phyloP scores from a whole-genome alignment of 2,797 vertebrate species.

The Myripristis murdjan region DNA sequence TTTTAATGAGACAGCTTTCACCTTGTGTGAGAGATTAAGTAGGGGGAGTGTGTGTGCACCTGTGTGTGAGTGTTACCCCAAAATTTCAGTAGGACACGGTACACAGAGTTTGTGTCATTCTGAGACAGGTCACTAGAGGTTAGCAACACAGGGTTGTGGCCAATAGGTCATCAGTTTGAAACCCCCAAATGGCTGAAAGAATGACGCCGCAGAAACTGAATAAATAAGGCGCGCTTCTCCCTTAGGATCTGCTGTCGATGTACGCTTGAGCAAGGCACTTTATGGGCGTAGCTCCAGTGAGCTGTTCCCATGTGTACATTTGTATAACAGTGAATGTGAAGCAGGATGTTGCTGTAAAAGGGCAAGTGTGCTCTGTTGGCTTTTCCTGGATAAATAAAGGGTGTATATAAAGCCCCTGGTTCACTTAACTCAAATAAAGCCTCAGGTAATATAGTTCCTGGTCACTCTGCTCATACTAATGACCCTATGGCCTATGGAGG shows the following conservation, averaged over 20 bases:
- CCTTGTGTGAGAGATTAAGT: slow-evolving; percentile 14
- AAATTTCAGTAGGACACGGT: background rate
- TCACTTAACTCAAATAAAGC: background rate
- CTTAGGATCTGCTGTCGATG: no score
- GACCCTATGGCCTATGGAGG: slow-evolving; percentile 50
- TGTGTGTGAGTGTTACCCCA: slow-evolving; percentile 6
- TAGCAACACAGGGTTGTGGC: background rate
- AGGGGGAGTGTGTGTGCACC: background rate
- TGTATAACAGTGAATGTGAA: no score
- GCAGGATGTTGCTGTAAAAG: no score
- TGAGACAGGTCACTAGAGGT: background rate
- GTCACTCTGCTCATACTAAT: slow-evolving; percentile 20
- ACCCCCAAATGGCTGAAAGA: background rate
- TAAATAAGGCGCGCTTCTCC: no score
- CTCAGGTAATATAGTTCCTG: background rate
- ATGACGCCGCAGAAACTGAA: no score
- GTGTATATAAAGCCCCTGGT: slow-evolving; percentile 22
- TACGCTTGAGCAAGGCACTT: no score
- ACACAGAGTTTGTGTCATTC: background rate
- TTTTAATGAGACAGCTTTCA: background rate
- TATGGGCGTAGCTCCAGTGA: no score
- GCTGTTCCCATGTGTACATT: no score
- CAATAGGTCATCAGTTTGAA: slow-evolving; percentile 1
- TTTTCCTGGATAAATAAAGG: slow-evolving; percentile 42
- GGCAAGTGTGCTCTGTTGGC: slow-evolving; percentile 1